Conservation (phyloP, 2,113 vertebrate species). For the Strigops habroptila region DNA sequence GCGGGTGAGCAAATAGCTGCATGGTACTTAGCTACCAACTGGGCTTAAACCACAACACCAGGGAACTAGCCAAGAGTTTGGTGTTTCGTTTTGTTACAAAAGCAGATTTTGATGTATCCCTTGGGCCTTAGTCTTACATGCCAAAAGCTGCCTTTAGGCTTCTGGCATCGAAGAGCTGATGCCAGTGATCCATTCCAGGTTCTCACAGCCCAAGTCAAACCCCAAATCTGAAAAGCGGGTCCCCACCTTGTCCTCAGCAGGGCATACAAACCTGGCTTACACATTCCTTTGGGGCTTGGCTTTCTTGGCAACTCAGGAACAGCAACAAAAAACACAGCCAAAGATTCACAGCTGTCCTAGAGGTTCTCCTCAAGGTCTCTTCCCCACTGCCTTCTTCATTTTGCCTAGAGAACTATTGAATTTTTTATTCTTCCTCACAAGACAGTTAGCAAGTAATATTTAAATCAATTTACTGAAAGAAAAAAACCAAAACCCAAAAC, state of each 20-base stretch:
- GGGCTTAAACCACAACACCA: neutral
- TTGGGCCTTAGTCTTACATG: neutral
- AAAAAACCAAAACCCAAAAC: neutral
- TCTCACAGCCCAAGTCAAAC: neutral
- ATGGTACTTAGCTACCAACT: neutral
- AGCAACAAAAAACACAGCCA: neutral
- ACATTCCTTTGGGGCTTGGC: neutral
- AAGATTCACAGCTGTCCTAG: neutral
- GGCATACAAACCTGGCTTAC: neutral
- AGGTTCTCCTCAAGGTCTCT: neutral
- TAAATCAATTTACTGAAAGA: neutral
- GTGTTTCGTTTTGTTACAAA: neutral
- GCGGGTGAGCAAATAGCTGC: neutral
- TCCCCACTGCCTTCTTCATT: neutral
- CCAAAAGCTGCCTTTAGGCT: neutral
- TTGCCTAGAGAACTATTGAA: neutral
- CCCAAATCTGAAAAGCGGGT: neutral
- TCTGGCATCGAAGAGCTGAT: rapidly evolving
- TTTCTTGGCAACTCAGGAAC: neutral
- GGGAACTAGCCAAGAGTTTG: neutral
- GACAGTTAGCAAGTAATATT: neutral
- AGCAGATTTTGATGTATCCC: neutral
- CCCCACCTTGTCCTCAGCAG: neutral
- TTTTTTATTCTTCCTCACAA: neutral
- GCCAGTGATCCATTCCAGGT: neutral